Conservation (phyloP, 2,888 invertebrate genomes). For the Amblyjoppa proteus region DNA sequence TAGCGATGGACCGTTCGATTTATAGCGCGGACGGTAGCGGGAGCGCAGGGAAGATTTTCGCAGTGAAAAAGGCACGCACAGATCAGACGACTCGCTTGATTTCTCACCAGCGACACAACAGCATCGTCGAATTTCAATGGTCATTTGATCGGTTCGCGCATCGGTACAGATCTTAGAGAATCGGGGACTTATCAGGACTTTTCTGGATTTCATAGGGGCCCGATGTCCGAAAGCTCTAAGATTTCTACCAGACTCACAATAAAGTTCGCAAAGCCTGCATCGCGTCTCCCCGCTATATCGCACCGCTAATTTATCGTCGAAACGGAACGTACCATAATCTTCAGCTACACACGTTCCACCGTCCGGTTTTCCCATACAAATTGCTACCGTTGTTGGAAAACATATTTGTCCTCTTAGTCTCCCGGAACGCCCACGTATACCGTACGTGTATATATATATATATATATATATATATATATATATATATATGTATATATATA, state of each 20-base stretch:
- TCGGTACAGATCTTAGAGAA: no score
- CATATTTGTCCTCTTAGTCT: conserved; percentile 56
- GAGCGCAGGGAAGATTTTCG: neutral
- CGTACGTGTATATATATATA: no score
- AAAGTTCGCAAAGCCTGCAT: neutral
- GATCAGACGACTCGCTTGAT: neutral
- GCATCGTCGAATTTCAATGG: neutral
- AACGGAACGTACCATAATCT: conserved; percentile 14
- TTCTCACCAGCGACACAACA: neutral
- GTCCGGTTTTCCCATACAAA: conserved; percentile 49
- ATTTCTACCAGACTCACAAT: neutral
- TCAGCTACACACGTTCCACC: conserved; percentile 24
- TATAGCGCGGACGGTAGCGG: neutral
- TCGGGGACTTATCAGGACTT: neutral
- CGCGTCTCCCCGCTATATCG: neutral
- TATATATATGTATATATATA: neutral
- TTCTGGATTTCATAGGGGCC: no score
- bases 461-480: no score
- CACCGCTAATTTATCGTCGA: neutral
- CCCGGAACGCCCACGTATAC: conserved; percentile 29
- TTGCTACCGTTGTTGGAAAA: conserved; percentile 61
- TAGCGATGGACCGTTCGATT: neutral
- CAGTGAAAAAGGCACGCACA: neutral
- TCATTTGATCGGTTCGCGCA: neutral
- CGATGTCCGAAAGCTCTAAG: neutral